These are phyloP conservation scores for Neodiprion lecontei DNA, from an alignment of 1,140 invertebrate species.

Conservation along the genomic window DNA sequence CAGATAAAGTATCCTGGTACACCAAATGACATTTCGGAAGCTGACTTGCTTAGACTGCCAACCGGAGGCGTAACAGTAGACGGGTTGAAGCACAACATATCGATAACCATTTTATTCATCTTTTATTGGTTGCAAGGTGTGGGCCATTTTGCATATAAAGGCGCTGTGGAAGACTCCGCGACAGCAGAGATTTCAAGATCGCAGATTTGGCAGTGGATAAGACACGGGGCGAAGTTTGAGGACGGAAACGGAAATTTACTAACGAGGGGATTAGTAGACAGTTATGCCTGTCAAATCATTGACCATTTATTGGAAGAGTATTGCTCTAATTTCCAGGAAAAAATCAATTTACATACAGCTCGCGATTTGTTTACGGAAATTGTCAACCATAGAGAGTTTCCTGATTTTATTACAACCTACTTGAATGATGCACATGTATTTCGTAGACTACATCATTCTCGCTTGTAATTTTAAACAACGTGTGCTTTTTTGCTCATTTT, in stretches of 20 bases:
- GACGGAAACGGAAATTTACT: slow-evolving; percentile 49
- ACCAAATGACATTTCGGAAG: slow-evolving; percentile 41
- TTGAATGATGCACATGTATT: slow-evolving; percentile 65
- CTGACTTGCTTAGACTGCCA: slow-evolving; percentile 68
- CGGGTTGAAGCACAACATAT: slow-evolving; percentile 71
- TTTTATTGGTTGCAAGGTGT: slow-evolving; percentile 72
- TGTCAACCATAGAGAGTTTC: slow-evolving; percentile 60
- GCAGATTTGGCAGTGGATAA: slow-evolving; percentile 79
- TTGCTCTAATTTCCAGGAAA: slow-evolving; percentile 50
- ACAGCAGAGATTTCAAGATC: slow-evolving; percentile 77
- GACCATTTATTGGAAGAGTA: slow-evolving; percentile 50
- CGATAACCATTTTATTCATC: slow-evolving; percentile 71
- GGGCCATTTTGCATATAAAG: slow-evolving; percentile 72
- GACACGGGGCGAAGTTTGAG: slow-evolving; percentile 62
- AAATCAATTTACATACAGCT: slow-evolving; percentile 57
- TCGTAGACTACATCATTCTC: slow-evolving; percentile 59
- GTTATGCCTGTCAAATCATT: slow-evolving; percentile 40
- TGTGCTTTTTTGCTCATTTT: background rate
- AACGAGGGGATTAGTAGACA: slow-evolving; percentile 59
- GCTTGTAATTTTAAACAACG: slow-evolving; percentile 33
- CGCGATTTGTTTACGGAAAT: slow-evolving; percentile 65
- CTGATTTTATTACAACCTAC: slow-evolving; percentile 68
- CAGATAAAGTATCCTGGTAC: slow-evolving; percentile 30
- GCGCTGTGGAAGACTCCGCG: slow-evolving; percentile 75
- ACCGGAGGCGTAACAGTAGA: slow-evolving; percentile 66